These are phyloP conservation scores for Chelmon rostratus DNA, from an alignment of 2,797 vertebrate species.

Conservation along the genomic window DNA sequence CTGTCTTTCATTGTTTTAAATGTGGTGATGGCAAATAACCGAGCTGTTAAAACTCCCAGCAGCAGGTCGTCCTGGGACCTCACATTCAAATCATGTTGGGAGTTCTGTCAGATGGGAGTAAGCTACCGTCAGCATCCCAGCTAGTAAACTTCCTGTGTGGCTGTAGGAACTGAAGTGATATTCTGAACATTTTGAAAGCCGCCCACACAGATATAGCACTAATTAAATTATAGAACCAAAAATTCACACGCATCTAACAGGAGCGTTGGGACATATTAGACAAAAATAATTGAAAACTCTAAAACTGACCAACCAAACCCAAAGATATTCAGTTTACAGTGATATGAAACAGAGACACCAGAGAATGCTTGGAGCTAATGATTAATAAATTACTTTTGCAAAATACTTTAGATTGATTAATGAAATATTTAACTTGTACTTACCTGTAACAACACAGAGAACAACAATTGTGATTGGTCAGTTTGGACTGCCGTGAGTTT, in stretches of 20 bases:
- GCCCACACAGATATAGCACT: not conserved
- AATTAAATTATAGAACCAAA: not conserved
- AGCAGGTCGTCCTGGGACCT: not conserved
- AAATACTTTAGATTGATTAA: not conserved
- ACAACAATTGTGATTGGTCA: too few species aligned
- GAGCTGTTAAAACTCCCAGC: not conserved
- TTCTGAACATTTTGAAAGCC: not conserved
- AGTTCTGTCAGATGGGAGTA: too few species aligned
- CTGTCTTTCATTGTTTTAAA: not conserved
- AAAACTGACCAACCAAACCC: not conserved
- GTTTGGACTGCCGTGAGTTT: too few species aligned
- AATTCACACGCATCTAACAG: not conserved
- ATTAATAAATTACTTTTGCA: not conserved
- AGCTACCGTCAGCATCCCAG: not conserved
- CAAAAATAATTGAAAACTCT: too few species aligned
- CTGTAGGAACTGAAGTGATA: not conserved
- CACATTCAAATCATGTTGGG: not conserved
- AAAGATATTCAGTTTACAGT: not conserved
- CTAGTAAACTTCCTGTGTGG: not conserved
- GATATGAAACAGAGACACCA: not conserved
- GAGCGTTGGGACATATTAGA: not conserved
- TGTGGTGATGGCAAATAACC: not conserved
- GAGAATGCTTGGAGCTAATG: not conserved
- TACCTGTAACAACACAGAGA: too few species aligned
- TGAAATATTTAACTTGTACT: not conserved